Percentiles rank a stretch among this genome's conserved stretches.
Evolutionary conservation across 2,113 vertebrate species (phyloP).

Genomic region (Podocnemis expansa): DNA sequence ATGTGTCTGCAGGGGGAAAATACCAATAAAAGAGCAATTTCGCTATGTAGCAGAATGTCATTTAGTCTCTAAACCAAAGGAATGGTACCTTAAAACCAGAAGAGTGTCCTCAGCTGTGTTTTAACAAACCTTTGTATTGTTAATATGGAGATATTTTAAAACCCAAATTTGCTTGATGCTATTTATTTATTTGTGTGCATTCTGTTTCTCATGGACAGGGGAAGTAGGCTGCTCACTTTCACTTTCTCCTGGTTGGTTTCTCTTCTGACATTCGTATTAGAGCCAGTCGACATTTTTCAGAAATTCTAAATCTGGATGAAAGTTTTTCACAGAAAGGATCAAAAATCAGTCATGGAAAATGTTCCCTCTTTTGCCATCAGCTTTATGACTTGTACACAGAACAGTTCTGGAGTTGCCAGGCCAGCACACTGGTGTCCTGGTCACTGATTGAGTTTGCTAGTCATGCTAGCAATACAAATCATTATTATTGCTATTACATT

Average conservation of each 20-base stretch:
- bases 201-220: neutral
- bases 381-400: neutral
- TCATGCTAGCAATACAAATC: neutral
- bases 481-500: neutral
- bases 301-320: neutral
- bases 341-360: neutral
- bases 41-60: neutral
- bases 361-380: neutral
- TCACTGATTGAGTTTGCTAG: neutral
- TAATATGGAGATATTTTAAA: neutral
- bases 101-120: neutral
- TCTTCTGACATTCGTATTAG: neutral
- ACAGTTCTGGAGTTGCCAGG: neutral
- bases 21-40: neutral
- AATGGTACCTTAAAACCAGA: neutral
- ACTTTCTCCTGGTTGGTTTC: neutral
- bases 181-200: neutral
- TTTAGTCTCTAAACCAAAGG: neutral
- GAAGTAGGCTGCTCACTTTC: neutral
- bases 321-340: neutral
- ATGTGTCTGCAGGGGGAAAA: neutral
- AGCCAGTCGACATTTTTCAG: neutral
- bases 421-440: neutral
- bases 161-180: neutral
- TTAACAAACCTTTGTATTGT: neutral